Conservation (phyloP, 2,888 invertebrate genomes). For the Pristionchus exspectatus region DNA sequence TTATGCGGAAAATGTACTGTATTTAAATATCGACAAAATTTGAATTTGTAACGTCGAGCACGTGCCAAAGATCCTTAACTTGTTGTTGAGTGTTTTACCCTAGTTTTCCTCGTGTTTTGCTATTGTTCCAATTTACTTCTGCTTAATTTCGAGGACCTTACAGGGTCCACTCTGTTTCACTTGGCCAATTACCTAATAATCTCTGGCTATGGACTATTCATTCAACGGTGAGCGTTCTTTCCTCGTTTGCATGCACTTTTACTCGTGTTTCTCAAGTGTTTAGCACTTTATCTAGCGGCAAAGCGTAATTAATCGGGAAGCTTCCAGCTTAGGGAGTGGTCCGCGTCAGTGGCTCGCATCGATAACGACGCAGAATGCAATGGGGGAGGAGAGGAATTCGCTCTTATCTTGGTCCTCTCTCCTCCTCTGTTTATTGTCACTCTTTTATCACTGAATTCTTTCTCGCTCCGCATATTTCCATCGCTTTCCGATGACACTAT, state of each 20-base stretch:
- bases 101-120: neutral
- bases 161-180: neutral
- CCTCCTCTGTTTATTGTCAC: neutral
- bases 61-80: neutral
- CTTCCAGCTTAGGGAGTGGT: slow-evolving; percentile 20
- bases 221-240: neutral
- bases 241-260: neutral
- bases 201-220: slow-evolving; percentile 13
- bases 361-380: neutral
- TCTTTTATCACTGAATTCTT: slow-evolving; percentile 38
- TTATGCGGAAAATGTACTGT: neutral
- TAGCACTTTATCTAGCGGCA: neutral
- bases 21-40: neutral
- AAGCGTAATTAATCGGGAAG: neutral
- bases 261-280: neutral
- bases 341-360: neutral
- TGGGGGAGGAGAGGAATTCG: slow-evolving; percentile 33
- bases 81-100: too few relatives aligned
- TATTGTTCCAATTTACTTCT: neutral
- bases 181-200: slow-evolving; percentile 18
- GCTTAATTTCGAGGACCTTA: neutral
- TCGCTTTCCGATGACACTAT: slow-evolving; percentile 15
- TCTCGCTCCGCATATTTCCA: slow-evolving; percentile 11
- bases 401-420: neutral
- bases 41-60: neutral